Evolutionary conservation across 2,113 vertebrate species (phyloP), one percentile per base, ranked within the genome.

Genomic region (Cathartes aura): DNA sequence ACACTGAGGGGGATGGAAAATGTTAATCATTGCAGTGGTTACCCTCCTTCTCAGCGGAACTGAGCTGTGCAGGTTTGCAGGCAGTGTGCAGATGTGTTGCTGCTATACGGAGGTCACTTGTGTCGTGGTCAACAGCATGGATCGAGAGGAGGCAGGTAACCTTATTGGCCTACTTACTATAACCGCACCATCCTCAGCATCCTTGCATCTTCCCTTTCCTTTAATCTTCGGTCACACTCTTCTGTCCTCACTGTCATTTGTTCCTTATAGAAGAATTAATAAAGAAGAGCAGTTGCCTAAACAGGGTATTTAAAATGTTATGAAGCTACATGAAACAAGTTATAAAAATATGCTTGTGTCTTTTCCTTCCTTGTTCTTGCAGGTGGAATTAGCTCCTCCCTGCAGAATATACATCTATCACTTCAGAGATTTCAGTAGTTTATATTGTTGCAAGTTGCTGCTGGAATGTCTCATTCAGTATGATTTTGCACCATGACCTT

Each of bases 131-230:
- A 42, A 21, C 56, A 63, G 48, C 38, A 9, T 4, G 23, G 56
- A 47, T 47, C 2, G 2, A 76, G 38, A 45, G 30, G 56, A 64
- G 56, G 30, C n/a, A 52, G 45, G 38, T 64, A 40, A 66, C 34
- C 23, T 58, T 38, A 22, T 12, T 22, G 26, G 43, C 38, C 50
- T 29, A 6, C 59, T 85, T 67, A n/a, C 21, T n/a, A 22, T 43
- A 19, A 72, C 48, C 0, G 0, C 15, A 15, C 50, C 5, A 0
- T 29, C 40, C 47, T 14, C 40, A 15, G 63, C 59, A 40, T 40
- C 36, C 53, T 26, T 17, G 32, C 11, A 4, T 48, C 71, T 52
- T 32, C 72, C 48, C 52, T 87, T 36, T n/a, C 82, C n/a, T 90
- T 76, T 53, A 14, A 30, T 43, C 59, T 30, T 43, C 3, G 0